phyloP scores from a whole-genome alignment of 2,797 vertebrate species.

The Xenentodon cancila region DNA sequence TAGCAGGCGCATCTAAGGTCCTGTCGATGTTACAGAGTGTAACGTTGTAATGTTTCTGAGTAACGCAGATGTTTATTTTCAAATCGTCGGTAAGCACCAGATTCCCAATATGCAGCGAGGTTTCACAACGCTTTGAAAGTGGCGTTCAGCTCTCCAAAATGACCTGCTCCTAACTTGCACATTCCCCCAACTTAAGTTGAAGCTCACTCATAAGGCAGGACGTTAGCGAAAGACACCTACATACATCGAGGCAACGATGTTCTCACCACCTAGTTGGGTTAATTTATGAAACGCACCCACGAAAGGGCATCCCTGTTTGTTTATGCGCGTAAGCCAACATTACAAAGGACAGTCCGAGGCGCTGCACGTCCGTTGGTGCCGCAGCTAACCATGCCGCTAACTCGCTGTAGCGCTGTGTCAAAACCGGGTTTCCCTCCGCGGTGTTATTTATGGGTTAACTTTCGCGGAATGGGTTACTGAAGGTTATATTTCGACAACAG shows the following conservation, averaged over 20 bases:
- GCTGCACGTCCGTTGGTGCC: background rate
- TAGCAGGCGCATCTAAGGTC: background rate
- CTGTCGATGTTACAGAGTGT: background rate
- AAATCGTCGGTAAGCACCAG: background rate
- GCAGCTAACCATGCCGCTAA: conserved; percentile 27
- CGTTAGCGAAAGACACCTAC: background rate
- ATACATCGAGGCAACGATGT: too few species aligned
- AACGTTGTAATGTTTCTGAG: background rate
- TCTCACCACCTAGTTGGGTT: fast-evolving
- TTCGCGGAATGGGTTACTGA: fast-evolving
- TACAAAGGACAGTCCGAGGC: background rate
- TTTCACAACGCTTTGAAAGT: too few species aligned
- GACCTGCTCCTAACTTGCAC: too few species aligned
- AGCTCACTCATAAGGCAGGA: too few species aligned
- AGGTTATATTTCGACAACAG: too few species aligned
- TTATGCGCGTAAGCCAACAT: fast-evolving
- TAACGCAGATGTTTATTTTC: background rate
- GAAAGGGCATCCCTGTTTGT: background rate
- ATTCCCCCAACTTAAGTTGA: too few species aligned
- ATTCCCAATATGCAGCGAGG: too few species aligned
- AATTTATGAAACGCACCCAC: background rate
- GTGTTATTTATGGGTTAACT: background rate
- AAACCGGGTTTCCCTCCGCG: conserved; percentile 61
- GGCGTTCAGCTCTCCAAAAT: too few species aligned
- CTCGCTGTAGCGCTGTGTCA: conserved; percentile 15